Evolutionary conservation across 1,140 invertebrate species (phyloP).

Genomic region (Drosophila micromelanica): DNA sequence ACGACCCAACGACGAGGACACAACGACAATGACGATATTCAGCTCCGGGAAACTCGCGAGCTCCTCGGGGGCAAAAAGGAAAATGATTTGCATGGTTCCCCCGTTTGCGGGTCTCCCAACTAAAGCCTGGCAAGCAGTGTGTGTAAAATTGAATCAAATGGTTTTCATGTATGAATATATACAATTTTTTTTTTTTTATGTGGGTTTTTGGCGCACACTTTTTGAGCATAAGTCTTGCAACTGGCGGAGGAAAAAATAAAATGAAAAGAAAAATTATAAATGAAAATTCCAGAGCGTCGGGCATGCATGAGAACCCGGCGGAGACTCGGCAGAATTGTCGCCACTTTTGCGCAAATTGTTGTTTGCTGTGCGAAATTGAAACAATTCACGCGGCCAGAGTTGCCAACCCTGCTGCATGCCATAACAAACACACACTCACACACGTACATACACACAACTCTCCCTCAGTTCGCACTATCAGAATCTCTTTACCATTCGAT

Average conservation of each 20-base stretch:
- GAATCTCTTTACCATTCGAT: slow-evolving; percentile 41
- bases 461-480: slow-evolving; percentile 1
- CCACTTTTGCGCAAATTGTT: slow-evolving; percentile 65
- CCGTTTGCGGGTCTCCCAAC: slow-evolving; percentile 1
- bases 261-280: slow-evolving; percentile 64
- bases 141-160: slow-evolving; percentile 77
- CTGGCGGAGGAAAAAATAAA: background rate
- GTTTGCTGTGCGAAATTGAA: slow-evolving; percentile 72
- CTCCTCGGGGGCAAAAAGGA: slow-evolving; percentile 30
- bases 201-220: slow-evolving; percentile 34
- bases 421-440: background rate
- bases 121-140: slow-evolving; percentile 24
- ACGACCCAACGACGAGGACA: slow-evolving; percentile 23
- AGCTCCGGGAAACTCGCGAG: background rate
- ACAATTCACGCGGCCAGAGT: slow-evolving; percentile 56
- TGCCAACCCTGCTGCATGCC: background rate
- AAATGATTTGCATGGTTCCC: slow-evolving; percentile 68
- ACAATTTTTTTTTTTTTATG: slow-evolving; percentile 35
- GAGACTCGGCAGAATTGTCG: slow-evolving; percentile 57
- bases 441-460: background rate
- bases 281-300: slow-evolving; percentile 68
- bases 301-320: slow-evolving; percentile 23
- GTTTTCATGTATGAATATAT: slow-evolving; percentile 39
- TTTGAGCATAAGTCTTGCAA: slow-evolving; percentile 60
- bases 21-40: slow-evolving; percentile 28